Percentiles rank a stretch among this genome's conserved stretches.
These are phyloP conservation scores for Lapara coniferarum DNA, from an alignment of 2,888 invertebrate genomes.

Conservation along the genomic window DNA sequence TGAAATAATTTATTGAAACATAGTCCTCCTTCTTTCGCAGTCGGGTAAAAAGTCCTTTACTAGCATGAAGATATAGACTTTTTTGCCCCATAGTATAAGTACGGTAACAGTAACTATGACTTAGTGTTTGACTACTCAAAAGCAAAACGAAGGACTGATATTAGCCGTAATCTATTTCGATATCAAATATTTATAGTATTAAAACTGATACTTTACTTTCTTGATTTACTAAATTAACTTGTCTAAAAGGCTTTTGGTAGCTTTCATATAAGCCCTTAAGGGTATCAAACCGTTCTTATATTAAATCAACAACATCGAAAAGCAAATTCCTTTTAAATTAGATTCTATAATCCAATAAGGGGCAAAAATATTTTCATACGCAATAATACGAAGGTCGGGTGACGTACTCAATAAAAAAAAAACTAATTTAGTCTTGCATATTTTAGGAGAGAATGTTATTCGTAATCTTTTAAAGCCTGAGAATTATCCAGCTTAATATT, in stretches of 20 bases:
- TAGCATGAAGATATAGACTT: too few species aligned
- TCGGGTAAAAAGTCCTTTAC: too few species aligned
- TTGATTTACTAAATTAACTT: not conserved
- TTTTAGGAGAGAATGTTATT: slow-evolving; percentile 1
- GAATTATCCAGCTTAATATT: not conserved
- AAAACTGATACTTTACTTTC: not conserved
- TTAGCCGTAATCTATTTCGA: too few species aligned
- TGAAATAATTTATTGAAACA: too few species aligned
- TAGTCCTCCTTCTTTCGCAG: too few species aligned
- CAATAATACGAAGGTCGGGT: not conserved
- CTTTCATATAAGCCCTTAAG: slow-evolving; percentile 2
- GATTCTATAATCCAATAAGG: slow-evolving; percentile 16
- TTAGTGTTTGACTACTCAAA: too few species aligned
- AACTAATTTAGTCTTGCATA: slow-evolving; percentile 16
- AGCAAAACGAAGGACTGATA: too few species aligned
- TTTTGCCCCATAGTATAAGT: too few species aligned
- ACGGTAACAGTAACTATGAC: too few species aligned
- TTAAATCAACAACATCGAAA: slow-evolving; percentile 3
- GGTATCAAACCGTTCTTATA: slow-evolving; percentile 9
- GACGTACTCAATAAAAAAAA: slow-evolving; percentile 8
- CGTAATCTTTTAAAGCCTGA: not conserved
- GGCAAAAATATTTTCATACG: slow-evolving; percentile 14
- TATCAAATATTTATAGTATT: too few species aligned
- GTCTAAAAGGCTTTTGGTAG: not conserved
- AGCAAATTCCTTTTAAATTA: slow-evolving; percentile 19